Conservation (phyloP, 2,888 invertebrate genomes). For the Calameuta filiformis region DNA sequence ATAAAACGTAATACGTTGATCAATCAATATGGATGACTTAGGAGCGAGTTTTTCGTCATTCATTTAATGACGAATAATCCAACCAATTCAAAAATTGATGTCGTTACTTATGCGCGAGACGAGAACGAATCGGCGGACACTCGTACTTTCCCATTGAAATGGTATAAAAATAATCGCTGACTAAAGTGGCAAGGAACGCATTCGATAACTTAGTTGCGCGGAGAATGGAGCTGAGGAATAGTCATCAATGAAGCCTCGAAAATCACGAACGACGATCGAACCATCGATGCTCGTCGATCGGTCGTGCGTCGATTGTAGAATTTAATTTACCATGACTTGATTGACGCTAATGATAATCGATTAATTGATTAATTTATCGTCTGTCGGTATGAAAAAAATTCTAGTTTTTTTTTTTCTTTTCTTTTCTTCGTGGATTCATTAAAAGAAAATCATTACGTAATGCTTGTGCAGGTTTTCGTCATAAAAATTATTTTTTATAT, state of each 20-base stretch:
- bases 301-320: too few relatives aligned
- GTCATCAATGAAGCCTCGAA: background rate
- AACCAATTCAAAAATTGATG: background rate
- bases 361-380: background rate
- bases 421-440: background rate
- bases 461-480: background rate
- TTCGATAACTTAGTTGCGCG: conserved; percentile 19
- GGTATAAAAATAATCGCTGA: conserved; percentile 24
- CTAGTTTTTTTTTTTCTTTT: background rate
- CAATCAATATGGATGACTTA: background rate
- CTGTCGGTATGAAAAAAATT: background rate
- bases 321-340: background rate
- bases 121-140: background rate
- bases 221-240: background rate
- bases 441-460: background rate
- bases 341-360: background rate
- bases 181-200: conserved; percentile 14
- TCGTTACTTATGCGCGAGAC: background rate
- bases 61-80: background rate
- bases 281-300: background rate
- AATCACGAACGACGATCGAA: background rate
- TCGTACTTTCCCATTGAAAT: background rate
- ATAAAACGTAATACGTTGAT: background rate
- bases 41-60: background rate
- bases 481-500: too few relatives aligned